Evolutionary conservation across 30 jellyfish, hydroid and myxozoan species (phyloP).

Genomic region (Mastigias papua): DNA sequence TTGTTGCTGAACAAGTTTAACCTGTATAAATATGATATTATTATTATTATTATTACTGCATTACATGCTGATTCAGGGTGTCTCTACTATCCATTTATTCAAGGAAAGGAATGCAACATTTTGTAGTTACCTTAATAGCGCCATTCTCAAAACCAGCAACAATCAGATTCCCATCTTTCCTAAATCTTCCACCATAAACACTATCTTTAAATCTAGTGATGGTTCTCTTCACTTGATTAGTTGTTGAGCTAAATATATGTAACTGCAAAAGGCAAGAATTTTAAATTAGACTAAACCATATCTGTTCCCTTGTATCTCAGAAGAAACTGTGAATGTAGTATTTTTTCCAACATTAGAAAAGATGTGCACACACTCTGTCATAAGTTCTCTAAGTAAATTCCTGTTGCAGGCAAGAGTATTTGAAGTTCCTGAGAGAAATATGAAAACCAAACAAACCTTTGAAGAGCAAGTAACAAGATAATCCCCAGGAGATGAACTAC

Average conservation of each 20-base stretch:
- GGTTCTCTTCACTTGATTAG: conserved; percentile 84
- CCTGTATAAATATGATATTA: too few species aligned
- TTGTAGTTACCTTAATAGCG: conserved; percentile 73
- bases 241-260: conserved; percentile 80
- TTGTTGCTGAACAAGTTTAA: too few species aligned
- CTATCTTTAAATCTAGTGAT: conserved; percentile 86
- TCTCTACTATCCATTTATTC: too few species aligned
- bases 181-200: conserved; percentile 83
- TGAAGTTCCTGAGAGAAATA: too few species aligned
- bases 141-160: conserved; percentile 96
- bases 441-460: conserved; percentile 59
- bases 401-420: too few species aligned
- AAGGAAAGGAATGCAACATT: too few species aligned
- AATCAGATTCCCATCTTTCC: conserved; percentile 91
- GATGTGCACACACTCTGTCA: too few species aligned
- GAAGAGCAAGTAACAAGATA: conserved; percentile 91
- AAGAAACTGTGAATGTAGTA: too few species aligned
- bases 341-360: too few species aligned
- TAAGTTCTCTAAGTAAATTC: too few species aligned
- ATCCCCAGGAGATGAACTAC: conserved; percentile 88
- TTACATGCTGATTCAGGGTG: too few species aligned
- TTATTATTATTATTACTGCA: too few species aligned
- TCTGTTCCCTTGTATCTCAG: neutral
- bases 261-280: conserved; percentile 43
- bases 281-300: neutral